Evolutionary conservation across 2,888 invertebrate genomes (phyloP), one percentile per base, ranked within the genome.

Genomic region (Pseudococcus viburni): DNA sequence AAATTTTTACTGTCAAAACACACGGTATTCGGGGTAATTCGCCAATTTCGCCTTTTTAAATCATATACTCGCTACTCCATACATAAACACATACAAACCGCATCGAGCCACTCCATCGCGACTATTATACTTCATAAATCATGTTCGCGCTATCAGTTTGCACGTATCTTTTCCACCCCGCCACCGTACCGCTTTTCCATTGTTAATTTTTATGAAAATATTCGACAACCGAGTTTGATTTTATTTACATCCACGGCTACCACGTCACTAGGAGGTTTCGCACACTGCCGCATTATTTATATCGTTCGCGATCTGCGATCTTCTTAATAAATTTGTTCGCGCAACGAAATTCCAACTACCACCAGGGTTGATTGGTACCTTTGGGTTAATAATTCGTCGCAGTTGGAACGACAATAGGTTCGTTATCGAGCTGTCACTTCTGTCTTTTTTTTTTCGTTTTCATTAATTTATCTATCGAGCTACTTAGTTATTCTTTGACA

Each of bases 111-210:
- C 68, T 22, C 33, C 15, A 64, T 33, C 26, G 26, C 86, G 59
- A 59, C 19, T 6, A 59, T 85, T 85, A 33, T 33, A 3, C 26
- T 33, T 33, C 26, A 86, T 87, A 87, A 87, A 87, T 87, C 87
- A 87, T 87, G 87, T 87, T 87, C 87, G 39, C 87, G 87, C 87
- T 87, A 87, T 87, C 87, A 87, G 80, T 87, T 87, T 55, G 55
- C 51, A 26, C 11, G 19, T 26, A 85, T 85, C 85, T 85, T n/a
- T n/a, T n/a, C n/a, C n/a, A n/a, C n/a, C n/a, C 26, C 26, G 26
- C 26, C 26, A 3, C 26, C 26, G 26, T 33, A 33, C 26, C 26
- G 26, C 26, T 33, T 33, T 33, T 33, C 26, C 26, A 26, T 51
- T 84, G 84, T 84, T 51, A 17, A 84, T 84, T 51, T 83, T 51